phyloP scores from a whole-genome alignment of 2,113 vertebrate species.

The Phodopus roborovskii region DNA sequence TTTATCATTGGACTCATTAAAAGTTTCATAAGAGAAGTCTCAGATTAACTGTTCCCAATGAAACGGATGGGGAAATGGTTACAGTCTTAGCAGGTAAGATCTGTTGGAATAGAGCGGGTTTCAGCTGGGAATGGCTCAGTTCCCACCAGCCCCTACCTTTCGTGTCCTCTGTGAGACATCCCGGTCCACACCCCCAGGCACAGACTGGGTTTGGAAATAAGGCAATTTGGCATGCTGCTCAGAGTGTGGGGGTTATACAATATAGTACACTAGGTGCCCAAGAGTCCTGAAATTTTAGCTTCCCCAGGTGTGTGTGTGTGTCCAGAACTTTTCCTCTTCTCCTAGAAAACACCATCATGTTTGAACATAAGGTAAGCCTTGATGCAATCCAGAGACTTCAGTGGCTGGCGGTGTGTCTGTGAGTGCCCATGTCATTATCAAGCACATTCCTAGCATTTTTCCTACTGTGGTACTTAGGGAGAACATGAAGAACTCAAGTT shows the following conservation, averaged over 20 bases:
- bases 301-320: not conserved
- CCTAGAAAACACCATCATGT: not conserved
- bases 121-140: not conserved
- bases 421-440: not conserved
- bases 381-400: not conserved
- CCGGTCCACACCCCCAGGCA: not conserved
- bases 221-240: too few species aligned
- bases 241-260: not conserved
- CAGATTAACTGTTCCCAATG: constrained; percentile 53
- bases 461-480: not conserved
- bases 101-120: not conserved
- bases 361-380: not conserved
- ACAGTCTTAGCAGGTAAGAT: constrained; percentile 13
- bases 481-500: not conserved
- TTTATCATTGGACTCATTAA: constrained; percentile 44
- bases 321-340: not conserved
- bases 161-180: not conserved
- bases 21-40: constrained; percentile 54
- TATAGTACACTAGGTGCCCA: not conserved
- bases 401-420: not conserved
- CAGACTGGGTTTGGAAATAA: not conserved
- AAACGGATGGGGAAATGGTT: not conserved
- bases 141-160: constrained; percentile 2
- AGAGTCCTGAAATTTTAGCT: not conserved
- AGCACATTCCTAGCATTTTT: not conserved